Evolutionary conservation across 2,797 vertebrate genomes (phyloP).

Genomic region (Pelodytes ibericus): DNA sequence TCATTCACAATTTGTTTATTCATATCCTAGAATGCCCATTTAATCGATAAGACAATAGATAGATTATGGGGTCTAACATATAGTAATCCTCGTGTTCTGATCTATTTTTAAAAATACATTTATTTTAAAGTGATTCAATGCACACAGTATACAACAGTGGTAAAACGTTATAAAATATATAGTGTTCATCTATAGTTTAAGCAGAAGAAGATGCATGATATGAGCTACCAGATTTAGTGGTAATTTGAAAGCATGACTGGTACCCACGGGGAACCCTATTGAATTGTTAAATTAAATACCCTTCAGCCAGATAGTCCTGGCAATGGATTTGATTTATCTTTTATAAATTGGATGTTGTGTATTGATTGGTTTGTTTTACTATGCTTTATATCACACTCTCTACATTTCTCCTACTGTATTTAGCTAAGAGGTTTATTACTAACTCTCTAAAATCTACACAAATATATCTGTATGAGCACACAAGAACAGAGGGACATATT

Average conservation of each 20-base stretch:
- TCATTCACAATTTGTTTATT: too few relatives aligned
- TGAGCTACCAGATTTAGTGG: not conserved
- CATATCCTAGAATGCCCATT: too few relatives aligned
- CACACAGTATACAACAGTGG: not conserved
- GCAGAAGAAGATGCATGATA: not conserved
- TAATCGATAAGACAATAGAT: too few relatives aligned
- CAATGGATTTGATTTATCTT: constrained; percentile 17
- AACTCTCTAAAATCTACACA: not conserved
- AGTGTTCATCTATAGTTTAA: not conserved
- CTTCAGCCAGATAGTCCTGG: not conserved
- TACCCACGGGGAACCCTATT: not conserved
- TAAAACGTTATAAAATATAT: not conserved
- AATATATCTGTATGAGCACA: not conserved
- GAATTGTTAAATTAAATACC: not conserved
- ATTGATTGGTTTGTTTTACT: not conserved
- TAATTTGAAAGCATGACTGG: not conserved
- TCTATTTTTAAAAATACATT: too few relatives aligned
- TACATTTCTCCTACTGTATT: not conserved
- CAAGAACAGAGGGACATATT: not conserved
- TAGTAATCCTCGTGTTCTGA: too few relatives aligned
- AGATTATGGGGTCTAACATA: too few relatives aligned
- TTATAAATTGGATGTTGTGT: constrained; percentile 3
- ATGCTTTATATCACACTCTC: not conserved
- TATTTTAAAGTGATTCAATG: not conserved
- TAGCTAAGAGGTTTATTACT: not conserved